Conservation (phyloP, 2,888 invertebrate genomes). For the Plebejus melissa region DNA sequence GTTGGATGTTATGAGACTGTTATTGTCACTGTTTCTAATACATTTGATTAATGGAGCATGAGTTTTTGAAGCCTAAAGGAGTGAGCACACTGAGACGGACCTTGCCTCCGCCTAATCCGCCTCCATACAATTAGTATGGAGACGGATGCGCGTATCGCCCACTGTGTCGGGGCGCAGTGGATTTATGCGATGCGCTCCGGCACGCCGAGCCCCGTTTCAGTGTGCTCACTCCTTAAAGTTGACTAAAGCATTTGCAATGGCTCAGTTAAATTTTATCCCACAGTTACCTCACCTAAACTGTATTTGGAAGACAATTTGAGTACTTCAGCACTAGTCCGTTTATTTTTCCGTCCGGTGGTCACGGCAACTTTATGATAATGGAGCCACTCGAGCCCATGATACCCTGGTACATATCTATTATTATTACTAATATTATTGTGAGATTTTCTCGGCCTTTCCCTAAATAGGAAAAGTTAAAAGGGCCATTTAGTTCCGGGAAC, state of each 20-base stretch:
- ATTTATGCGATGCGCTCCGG: too few relatives aligned
- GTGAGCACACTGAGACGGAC: too few relatives aligned
- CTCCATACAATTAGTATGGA: too few relatives aligned
- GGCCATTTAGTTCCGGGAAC: slow-evolving; percentile 69
- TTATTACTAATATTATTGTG: slow-evolving; percentile 61
- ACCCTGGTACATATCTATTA: slow-evolving; percentile 54
- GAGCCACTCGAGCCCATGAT: slow-evolving; percentile 60
- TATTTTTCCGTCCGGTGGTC: not conserved
- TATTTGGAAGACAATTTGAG: not conserved
- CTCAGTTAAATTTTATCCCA: not conserved
- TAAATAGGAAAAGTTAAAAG: slow-evolving; percentile 79
- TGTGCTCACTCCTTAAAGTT: not conserved
- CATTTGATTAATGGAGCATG: not conserved
- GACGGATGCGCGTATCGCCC: too few relatives aligned
- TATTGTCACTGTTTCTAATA: slow-evolving; percentile 9
- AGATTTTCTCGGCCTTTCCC: slow-evolving; percentile 65
- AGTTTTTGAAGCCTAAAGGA: not conserved
- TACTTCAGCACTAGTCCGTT: not conserved
- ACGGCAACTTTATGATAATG: slow-evolving; percentile 48
- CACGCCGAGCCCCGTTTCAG: too few relatives aligned
- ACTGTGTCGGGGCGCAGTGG: too few relatives aligned
- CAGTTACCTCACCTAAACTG: not conserved
- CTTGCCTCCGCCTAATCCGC: too few relatives aligned
- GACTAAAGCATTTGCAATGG: not conserved
- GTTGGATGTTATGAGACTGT: slow-evolving; percentile 30